Percentiles rank a stretch among this genome's conserved stretches.
phyloP scores from a whole-genome alignment of 2,888 invertebrate genomes.

The Drosophila anceps region DNA sequence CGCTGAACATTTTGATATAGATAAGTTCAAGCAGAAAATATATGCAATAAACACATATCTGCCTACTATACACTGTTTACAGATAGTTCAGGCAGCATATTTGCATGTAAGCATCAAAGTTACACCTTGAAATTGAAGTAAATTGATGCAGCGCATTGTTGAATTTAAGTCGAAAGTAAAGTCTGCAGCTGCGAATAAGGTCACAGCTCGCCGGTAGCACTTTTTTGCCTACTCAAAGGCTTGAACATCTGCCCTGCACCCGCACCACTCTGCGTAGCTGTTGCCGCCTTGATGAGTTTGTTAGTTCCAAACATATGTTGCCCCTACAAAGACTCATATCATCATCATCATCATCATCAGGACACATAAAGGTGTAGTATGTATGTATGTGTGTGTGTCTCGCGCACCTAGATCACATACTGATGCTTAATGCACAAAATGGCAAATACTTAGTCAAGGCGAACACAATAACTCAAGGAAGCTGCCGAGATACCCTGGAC shows the following conservation, averaged over 20 bases:
- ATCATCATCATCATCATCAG: slow-evolving; percentile 9
- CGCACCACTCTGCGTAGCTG: not conserved
- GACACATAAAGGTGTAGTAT: slow-evolving; percentile 4
- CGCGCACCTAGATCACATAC: slow-evolving; percentile 7
- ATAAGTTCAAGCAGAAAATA: not conserved
- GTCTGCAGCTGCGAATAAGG: slow-evolving; percentile 4
- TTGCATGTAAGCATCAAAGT: not conserved
- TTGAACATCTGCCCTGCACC: not conserved
- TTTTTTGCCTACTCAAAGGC: slow-evolving; percentile 12
- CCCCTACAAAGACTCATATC: slow-evolving; percentile 46
- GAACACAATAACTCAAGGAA: slow-evolving; percentile 28
- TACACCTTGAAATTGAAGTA: not conserved
- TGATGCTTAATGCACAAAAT: slow-evolving; percentile 60
- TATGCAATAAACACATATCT: no score
- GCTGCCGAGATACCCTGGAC: slow-evolving; percentile 5
- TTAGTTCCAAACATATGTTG: slow-evolving; percentile 55
- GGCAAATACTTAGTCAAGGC: slow-evolving; percentile 57
- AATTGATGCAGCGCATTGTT: not conserved
- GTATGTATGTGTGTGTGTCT: not conserved
- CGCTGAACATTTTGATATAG: not conserved
- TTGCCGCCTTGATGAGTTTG: slow-evolving; percentile 54
- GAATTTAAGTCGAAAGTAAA: not conserved
- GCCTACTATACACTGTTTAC: no score
- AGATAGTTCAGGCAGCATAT: not conserved
- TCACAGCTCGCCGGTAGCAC: not conserved